Evolutionary conservation across 2,888 invertebrate species (phyloP).

Genomic region (Bedellia somnulentella): DNA sequence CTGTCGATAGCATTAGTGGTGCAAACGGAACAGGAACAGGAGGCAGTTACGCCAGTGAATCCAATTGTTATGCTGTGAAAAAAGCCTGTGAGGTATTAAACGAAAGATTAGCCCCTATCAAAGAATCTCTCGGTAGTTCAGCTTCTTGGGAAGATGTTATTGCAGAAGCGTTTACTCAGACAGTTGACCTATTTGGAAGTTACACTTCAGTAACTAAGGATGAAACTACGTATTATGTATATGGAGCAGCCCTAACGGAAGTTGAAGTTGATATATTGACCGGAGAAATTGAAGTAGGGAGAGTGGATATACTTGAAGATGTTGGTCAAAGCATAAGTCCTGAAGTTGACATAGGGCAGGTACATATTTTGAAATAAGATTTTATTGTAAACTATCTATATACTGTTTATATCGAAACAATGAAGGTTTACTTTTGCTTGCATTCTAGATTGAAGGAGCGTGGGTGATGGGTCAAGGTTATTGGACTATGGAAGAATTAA

Average conservation of each 20-base stretch:
- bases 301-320: slow-evolving; percentile 63
- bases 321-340: slow-evolving; percentile 60
- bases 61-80: slow-evolving; percentile 52
- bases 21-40: slow-evolving; percentile 69
- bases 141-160: slow-evolving; percentile 57
- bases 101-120: slow-evolving; percentile 38
- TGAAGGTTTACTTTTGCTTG: no score
- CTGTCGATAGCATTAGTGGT: slow-evolving; percentile 58
- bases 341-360: slow-evolving; percentile 59
- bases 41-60: slow-evolving; percentile 68
- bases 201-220: slow-evolving; percentile 13
- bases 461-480: slow-evolving; percentile 63
- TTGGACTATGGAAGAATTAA: slow-evolving; percentile 60
- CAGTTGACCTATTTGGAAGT: slow-evolving; percentile 29
- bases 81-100: slow-evolving; percentile 45
- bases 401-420: no score
- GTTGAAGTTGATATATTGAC: slow-evolving; percentile 67
- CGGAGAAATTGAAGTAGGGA: slow-evolving; percentile 52
- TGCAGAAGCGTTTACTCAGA: slow-evolving; percentile 30
- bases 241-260: slow-evolving; percentile 58
- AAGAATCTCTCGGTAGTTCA: slow-evolving; percentile 27
- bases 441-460: slow-evolving; percentile 48
- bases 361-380: slow-evolving; percentile 6
- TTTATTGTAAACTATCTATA: no score
- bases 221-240: slow-evolving; percentile 38